phyloP scores from a whole-genome alignment of 2,113 vertebrate genomes.

The Sceloporus undulatus region DNA sequence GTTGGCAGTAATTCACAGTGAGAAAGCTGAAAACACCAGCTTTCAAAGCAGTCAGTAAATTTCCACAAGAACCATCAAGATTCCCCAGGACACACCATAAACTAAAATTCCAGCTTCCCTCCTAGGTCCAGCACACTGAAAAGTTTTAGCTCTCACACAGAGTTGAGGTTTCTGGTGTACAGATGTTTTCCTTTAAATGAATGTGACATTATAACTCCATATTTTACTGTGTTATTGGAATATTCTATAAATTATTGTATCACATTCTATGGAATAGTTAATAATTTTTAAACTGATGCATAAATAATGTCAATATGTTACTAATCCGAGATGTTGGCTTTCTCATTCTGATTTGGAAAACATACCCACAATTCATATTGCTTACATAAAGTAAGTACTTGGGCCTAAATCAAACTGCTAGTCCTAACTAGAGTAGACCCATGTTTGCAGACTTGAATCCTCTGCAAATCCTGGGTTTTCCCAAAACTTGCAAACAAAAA shows the following conservation, averaged over 20 bases:
- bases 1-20: slow-evolving; percentile 17
- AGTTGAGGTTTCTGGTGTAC: slow-evolving; percentile 30
- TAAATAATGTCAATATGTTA: background rate
- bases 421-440: no score
- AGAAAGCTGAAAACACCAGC: slow-evolving; percentile 34
- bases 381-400: background rate
- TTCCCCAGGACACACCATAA: slow-evolving; percentile 43
- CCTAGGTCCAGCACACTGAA: slow-evolving; percentile 15
- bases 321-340: slow-evolving; percentile 21
- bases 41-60: slow-evolving; percentile 53
- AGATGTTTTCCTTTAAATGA: slow-evolving; percentile 26
- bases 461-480: no score
- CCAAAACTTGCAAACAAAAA: no score
- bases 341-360: background rate
- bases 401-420: no score
- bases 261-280: slow-evolving; percentile 6
- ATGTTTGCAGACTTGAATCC: no score
- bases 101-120: slow-evolving; percentile 16
- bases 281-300: background rate
- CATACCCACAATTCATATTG: background rate
- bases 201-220: slow-evolving; percentile 40
- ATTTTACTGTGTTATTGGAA: slow-evolving; percentile 42
- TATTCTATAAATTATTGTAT: background rate
- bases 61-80: slow-evolving; percentile 48
- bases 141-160: slow-evolving; percentile 39